These are phyloP conservation scores for Porites lutea DNA, from an alignment of 64 coral and sea anemone genomes.

Conservation along the genomic window DNA sequence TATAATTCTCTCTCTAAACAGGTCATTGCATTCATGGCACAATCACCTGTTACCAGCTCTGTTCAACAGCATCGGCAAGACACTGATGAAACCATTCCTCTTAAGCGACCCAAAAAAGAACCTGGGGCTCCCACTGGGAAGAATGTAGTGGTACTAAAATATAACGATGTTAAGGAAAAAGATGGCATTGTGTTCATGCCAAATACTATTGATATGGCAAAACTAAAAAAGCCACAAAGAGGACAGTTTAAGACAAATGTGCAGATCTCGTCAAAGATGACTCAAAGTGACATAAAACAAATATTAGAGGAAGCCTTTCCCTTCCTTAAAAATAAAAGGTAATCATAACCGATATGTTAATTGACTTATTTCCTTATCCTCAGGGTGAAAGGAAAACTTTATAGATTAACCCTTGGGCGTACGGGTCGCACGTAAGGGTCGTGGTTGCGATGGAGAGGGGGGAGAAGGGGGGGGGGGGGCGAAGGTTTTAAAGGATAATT, in stretches of 20 bases:
- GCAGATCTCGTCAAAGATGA: conserved; percentile 12
- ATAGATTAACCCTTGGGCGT: too few relatives aligned
- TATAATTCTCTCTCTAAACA: neutral
- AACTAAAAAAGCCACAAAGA: conserved; percentile 13
- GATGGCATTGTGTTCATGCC: conserved; percentile 1
- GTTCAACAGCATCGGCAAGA: neutral
- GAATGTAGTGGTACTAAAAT: conserved; percentile 18
- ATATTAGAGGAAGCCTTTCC: neutral
- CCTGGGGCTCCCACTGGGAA: neutral
- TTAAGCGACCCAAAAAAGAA: neutral
- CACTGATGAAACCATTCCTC: neutral
- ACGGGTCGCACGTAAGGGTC: too few relatives aligned
- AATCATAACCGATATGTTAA: neutral
- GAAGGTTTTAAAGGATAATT: too few relatives aligned
- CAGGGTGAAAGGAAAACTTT: too few relatives aligned
- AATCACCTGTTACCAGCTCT: neutral
- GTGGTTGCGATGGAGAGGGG: too few relatives aligned
- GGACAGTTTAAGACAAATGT: conserved; percentile 36
- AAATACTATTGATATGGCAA: conserved; percentile 52
- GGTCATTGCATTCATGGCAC: neutral
- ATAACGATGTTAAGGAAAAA: neutral
- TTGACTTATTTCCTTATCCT: too few relatives aligned
- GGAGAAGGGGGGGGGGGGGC: too few relatives aligned
- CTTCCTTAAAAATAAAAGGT: neutral
- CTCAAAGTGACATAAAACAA: neutral